Percentiles rank a stretch among this genome's conserved stretches.
Evolutionary conservation across 2,113 vertebrate genomes (phyloP).

Genomic region (Parotia lawesii): DNA sequence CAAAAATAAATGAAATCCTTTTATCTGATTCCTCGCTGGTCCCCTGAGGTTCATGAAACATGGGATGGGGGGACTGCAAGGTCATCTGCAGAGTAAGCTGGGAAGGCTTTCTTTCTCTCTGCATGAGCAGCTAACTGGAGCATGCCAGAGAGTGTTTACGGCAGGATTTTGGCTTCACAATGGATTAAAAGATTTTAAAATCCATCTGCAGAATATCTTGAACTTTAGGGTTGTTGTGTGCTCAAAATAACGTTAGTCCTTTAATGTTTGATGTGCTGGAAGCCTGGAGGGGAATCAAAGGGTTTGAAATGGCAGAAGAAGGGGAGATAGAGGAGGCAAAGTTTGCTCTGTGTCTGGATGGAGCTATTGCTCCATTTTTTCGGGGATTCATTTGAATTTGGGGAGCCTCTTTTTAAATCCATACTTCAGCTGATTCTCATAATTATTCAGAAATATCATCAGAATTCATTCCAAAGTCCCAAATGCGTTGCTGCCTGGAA

Average conservation of each 20-base stretch:
- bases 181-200: conserved; percentile 28
- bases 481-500: rapidly evolving
- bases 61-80: conserved; percentile 3
- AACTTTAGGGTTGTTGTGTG: not conserved
- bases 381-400: rapidly evolving
- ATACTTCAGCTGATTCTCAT: not conserved
- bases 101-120: not conserved
- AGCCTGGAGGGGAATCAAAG: not conserved
- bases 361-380: not conserved
- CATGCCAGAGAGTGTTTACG: not conserved
- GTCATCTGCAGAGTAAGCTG: conserved; percentile 39
- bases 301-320: not conserved
- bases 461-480: not conserved
- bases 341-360: not conserved
- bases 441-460: not conserved
- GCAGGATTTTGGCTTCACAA: conserved; percentile 26
- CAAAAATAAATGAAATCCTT: conserved; percentile 19
- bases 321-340: not conserved
- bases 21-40: not conserved
- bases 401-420: not conserved
- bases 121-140: conserved; percentile 38
- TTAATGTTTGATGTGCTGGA: conserved; percentile 4
- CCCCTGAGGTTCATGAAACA: not conserved
- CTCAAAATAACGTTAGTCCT: not conserved
- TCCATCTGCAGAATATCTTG: conserved; percentile 21